Conservation (phyloP, 2,888 invertebrate species). For the Carcina quercana region DNA sequence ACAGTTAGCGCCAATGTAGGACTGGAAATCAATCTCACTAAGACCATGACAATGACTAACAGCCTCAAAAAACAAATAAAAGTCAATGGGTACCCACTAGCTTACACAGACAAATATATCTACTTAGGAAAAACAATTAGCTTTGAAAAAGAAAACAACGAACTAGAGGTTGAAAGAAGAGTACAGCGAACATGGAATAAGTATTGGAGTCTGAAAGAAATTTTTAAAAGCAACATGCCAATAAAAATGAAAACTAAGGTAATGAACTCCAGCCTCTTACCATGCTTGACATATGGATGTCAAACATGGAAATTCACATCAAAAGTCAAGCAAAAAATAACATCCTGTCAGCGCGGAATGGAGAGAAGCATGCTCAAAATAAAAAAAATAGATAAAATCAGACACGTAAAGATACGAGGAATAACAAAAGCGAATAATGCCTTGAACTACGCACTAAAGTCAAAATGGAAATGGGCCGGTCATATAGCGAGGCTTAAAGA, state of each 20-base stretch:
- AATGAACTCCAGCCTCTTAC: constrained; percentile 5
- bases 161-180: constrained; percentile 2
- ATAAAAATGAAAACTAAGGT: constrained; percentile 5
- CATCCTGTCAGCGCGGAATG: no score
- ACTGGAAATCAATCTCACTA: background rate
- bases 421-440: no score
- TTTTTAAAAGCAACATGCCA: constrained; percentile 4
- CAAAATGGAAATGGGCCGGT: no score
- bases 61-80: background rate
- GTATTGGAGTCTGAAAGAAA: constrained; percentile 7
- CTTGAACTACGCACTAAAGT: no score
- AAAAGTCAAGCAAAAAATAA: no score
- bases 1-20: background rate
- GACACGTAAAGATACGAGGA: no score
- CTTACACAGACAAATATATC: constrained; percentile 1
- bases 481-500: no score
- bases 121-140: constrained; percentile 6
- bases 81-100: background rate
- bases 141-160: constrained; percentile 3
- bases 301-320: constrained; percentile 10
- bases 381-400: no score
- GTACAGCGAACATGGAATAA: constrained; percentile 6
- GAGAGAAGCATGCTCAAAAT: no score
- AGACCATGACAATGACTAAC: constrained; percentile 1
- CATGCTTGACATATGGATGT: constrained; percentile 4